Base-by-base conservation (phyloP, 2,113 vertebrate genomes). In the Sturnira hondurensis region DNA sequence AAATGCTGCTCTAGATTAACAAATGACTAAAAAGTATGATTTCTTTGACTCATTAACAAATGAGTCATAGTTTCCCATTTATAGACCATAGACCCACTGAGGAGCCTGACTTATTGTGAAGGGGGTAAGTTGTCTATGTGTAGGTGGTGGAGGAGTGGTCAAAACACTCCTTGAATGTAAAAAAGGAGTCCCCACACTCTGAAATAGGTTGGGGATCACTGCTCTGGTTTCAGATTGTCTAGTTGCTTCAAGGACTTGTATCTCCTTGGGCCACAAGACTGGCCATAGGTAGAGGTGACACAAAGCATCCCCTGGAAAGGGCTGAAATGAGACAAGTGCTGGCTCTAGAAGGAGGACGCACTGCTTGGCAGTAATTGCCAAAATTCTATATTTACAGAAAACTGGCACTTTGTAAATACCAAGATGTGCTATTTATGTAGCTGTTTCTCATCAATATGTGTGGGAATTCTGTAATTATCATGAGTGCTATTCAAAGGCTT, bases 301-400 rank as follows among this genome's bases (percentile, higher is more conserved):
- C 36, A 52, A 84, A 19, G 9, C 3, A 6, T 65, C 47, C 77
- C 58, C 47, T n/a, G 20, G 31, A 86, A 96, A 84, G 28, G 61
- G 45, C 84, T 77, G 11, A 33, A 74, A 63, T 31, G 89, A 63
- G 81, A 89, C 70, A 80, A 92, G 43, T 50, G 50, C 17, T 90
- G 36, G 50, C 86, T 93, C n/a, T 36, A 33, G 81, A 84, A 81
- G 68, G 70, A 68, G 61, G 83, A 92, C 0, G 14, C 89, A 73
- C 45, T 22, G 31, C 47, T 70, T 74, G 54, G 33, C 24, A 65
- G 86, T 82, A 70, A 89, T 47, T 78, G 93, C 95, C 89, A 84
- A 89, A 67, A 88, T 94, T 94, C 93, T 95, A 54, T 93, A 97
- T 97, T 97, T 96, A 97, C 94, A 92, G 97, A 93, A 96, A 98